Evolutionary conservation across 2,113 vertebrate species (phyloP), one percentile per base, ranked within the genome.

Genomic region (Coregonus clupeaformis): DNA sequence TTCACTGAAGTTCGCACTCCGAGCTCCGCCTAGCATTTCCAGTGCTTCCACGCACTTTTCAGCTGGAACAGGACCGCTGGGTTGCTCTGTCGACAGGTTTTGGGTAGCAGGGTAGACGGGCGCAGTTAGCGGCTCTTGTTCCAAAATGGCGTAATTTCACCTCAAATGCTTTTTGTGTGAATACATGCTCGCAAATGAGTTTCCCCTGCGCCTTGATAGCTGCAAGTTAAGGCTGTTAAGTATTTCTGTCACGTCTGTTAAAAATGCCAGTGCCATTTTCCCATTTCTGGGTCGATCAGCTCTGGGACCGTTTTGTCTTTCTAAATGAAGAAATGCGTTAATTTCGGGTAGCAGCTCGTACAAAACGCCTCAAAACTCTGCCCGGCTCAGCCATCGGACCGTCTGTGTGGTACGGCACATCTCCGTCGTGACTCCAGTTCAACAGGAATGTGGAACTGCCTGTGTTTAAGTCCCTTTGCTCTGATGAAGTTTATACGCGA

Each of bases 361-460:
- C n/a, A 60, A 84, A 80, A 57, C 7, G 4, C 42, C 47, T 71
- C 70, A 83, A 81, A 81, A 75, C 72, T 77, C 13, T 77, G 36
- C 45, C 1, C 20, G 55, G 24, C 74, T 75, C 36, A 65, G 16
- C 74, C 69, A 70, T 57, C 14, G 3, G 30, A 85, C 25, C 42
- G n/a, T 79, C 81, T 6, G 73, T 77, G 76, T 77, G 45, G 74
- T 82, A 77, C 18, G 82, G 72, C 32, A 79, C 74, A 84, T 82
- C 75, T 73, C 65, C 62, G 6, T 80, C 20, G 18, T 65, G 72
- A 73, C 42, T 79, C 47, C 5, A 79, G 59, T 49, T 79, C 22
- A 30, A 72, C 42, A 24, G 76, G 49, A 60, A 65, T 36, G 12
- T 83, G 81, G 30, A 81, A 72, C 64, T 83, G 25, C 36, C 42